Evolutionary conservation across 1,140 invertebrate species (phyloP).

Genomic region (Proctacanthus coquilletti): DNA sequence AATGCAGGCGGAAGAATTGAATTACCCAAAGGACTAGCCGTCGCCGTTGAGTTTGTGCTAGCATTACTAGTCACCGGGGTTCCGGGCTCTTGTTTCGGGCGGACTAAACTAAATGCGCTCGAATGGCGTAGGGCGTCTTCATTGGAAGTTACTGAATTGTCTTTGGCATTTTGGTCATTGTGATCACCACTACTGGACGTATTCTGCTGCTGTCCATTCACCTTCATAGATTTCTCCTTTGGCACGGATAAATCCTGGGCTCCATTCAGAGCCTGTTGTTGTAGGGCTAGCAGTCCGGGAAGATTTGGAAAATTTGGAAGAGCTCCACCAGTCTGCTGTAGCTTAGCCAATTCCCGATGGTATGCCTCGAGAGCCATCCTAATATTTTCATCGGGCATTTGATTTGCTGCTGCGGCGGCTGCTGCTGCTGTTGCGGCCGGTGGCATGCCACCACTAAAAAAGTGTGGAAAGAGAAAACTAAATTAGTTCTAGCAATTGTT

Average conservation of each 20-base stretch:
- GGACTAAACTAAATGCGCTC: slow-evolving; percentile 68
- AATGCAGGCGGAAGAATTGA: slow-evolving; percentile 65
- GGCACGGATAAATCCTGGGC: slow-evolving; percentile 74
- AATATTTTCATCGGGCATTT: slow-evolving; percentile 55
- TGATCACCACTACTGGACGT: too few relatives aligned
- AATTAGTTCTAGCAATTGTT: slow-evolving; percentile 38
- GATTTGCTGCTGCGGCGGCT: slow-evolving; percentile 49
- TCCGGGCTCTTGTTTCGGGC: slow-evolving; percentile 61
- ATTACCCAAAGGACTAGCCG: slow-evolving; percentile 64
- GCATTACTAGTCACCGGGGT: slow-evolving; percentile 42
- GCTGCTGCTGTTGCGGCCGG: slow-evolving; percentile 53
- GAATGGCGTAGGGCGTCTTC: slow-evolving; percentile 61
- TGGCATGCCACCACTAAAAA: slow-evolving; percentile 49
- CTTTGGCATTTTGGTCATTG: slow-evolving; percentile 38
- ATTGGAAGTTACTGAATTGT: slow-evolving; percentile 20
- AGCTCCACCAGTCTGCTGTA: slow-evolving; percentile 46
- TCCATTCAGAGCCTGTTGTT: slow-evolving; percentile 50
- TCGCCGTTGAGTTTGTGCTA: slow-evolving; percentile 31
- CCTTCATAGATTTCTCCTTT: slow-evolving; percentile 48
- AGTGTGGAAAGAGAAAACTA: slow-evolving; percentile 65
- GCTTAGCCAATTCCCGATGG: slow-evolving; percentile 74
- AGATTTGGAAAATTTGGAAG: slow-evolving; percentile 42
- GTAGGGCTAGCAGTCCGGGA: slow-evolving; percentile 47
- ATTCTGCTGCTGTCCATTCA: slow-evolving; percentile 50
- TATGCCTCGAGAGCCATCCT: slow-evolving; percentile 81